phyloP scores from a whole-genome alignment of 2,888 invertebrate genomes.

The Zygaena filipendulae region DNA sequence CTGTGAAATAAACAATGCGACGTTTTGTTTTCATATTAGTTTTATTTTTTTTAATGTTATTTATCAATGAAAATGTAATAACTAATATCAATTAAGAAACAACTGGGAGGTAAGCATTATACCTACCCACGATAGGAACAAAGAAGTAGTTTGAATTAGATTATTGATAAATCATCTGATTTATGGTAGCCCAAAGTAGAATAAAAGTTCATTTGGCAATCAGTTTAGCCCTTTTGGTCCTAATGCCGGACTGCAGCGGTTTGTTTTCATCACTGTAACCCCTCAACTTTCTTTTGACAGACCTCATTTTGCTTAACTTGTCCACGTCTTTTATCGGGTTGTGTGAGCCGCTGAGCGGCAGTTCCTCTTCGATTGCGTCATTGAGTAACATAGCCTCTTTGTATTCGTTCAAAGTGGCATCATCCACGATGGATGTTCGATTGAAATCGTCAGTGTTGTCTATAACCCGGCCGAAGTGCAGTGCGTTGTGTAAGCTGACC shows the following conservation, averaged over 20 bases:
- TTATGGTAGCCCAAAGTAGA: constrained; percentile 1
- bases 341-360: constrained; percentile 27
- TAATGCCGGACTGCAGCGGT: constrained; percentile 21
- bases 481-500: constrained; percentile 26
- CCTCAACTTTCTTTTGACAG: constrained; percentile 25
- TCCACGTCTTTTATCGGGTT: constrained; percentile 27
- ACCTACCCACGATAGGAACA: too few relatives aligned
- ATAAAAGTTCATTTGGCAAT: constrained; percentile 6
- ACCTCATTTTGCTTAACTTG: constrained; percentile 19
- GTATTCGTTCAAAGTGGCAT: constrained; percentile 32
- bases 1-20: too few relatives aligned
- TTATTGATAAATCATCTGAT: too few relatives aligned
- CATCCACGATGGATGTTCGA: constrained; percentile 16
- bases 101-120: too few relatives aligned
- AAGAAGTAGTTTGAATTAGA: too few relatives aligned
- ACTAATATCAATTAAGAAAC: too few relatives aligned
- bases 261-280: constrained; percentile 15
- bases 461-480: constrained; percentile 24
- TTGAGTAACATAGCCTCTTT: constrained; percentile 26
- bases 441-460: constrained; percentile 15
- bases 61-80: too few relatives aligned
- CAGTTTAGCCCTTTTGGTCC: constrained; percentile 22
- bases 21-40: too few relatives aligned
- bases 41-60: too few relatives aligned
- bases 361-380: constrained; percentile 20